These are phyloP conservation scores for Leucophenga maculata DNA, from an alignment of 2,888 invertebrate genomes.

Conservation along the genomic window DNA sequence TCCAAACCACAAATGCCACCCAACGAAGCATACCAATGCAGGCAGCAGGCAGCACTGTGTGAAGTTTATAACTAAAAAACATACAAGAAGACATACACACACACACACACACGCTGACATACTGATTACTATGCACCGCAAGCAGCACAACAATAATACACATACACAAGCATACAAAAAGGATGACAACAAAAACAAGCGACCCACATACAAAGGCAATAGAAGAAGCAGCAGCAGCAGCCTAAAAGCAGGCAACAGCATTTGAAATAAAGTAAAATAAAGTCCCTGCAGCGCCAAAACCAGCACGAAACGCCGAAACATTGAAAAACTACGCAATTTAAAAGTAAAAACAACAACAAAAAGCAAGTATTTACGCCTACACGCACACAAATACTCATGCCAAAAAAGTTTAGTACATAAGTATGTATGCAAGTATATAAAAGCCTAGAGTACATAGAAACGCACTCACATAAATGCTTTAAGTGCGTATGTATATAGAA, in stretches of 20 bases:
- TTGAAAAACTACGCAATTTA: slow-evolving; percentile 51
- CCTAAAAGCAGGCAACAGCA: slow-evolving; percentile 28
- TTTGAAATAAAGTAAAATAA: slow-evolving; percentile 33
- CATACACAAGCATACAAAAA: slow-evolving; percentile 6
- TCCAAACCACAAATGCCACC: not conserved
- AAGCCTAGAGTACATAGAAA: slow-evolving; percentile 11
- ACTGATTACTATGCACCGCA: slow-evolving; percentile 55
- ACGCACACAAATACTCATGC: not conserved
- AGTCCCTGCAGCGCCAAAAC: slow-evolving; percentile 28
- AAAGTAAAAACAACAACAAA: slow-evolving; percentile 35
- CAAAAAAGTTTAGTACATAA: not conserved
- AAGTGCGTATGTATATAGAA: slow-evolving; percentile 20
- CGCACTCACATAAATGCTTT: slow-evolving; percentile 13
- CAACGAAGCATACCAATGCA: not conserved
- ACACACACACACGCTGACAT: not conserved
- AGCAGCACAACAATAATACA: slow-evolving; percentile 19
- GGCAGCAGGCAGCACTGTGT: not conserved
- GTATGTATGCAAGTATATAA: not conserved
- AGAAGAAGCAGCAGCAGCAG: slow-evolving; percentile 9
- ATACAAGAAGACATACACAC: not conserved
- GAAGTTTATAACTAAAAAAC: slow-evolving; percentile 8
- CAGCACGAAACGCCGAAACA: not conserved
- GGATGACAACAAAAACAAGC: slow-evolving; percentile 28
- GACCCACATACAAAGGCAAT: slow-evolving; percentile 45
- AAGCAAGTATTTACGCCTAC: slow-evolving; percentile 5